Base-by-base conservation (phyloP, 2,113 vertebrate species). In the Ornithorhynchus anatinus region DNA sequence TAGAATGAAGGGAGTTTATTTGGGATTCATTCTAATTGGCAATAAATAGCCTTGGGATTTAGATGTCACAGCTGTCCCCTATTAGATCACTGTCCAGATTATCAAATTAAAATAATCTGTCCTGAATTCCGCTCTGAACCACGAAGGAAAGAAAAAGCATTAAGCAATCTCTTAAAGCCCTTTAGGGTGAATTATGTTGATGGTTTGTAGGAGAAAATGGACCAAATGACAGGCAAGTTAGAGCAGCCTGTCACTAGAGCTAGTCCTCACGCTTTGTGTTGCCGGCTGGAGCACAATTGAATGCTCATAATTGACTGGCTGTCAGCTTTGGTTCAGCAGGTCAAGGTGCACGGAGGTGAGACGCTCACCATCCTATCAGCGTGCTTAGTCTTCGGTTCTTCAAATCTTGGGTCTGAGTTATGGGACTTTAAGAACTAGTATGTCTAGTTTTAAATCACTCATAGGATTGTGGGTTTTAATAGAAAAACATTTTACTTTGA, bases 81-180 rank as follows among this genome's bases (percentile, higher is more conserved):
- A 83, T 92, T 93, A 92, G 88, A 90, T 93, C 87, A 87, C 82
- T 84, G 86, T 87, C 89, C 89, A 88, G 88, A 91, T 92, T 90
- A 94, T 89, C 87, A 89, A 91, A 79, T 88, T 91, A 92, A 89
- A 91, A 90, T 90, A 93, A 94, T 88, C 90, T 81, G 86, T 89
- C 88, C 84, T 93, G 91, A 94, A 93, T 89, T 87, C 82, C 89
- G 81, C 79, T 80, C 86, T 90, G 69, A 85, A 83, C 70, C 73
- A 52, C 29, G 22, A 74, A 66, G 71, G 52, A 88, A 89, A 88
- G 40, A 17, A 73, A 85, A 89, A 73, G 47, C 79, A 92, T 86
- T 86, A 91, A 69, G 74, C 69, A 68, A 75, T 77, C 64, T 75
- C 63, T 20, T 72, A 89, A 84, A 92, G 83, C 79, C 89, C 88